phyloP scores from a whole-genome alignment of 1,140 invertebrate genomes.

The Ostrea edulis region DNA sequence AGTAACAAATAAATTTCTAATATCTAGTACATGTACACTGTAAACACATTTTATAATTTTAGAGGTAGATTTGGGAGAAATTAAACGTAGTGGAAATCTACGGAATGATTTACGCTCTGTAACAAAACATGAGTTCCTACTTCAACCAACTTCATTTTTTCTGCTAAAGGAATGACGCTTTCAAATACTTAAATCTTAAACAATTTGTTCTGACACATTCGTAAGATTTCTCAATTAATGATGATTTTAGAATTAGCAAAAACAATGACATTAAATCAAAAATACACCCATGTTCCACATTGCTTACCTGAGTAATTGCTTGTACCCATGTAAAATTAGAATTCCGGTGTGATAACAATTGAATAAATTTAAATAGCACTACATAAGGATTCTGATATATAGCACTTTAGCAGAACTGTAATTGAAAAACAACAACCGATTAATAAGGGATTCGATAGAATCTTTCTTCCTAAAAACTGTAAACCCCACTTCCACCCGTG shows the following conservation, averaged over 20 bases:
- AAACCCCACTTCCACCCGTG: too few relatives aligned
- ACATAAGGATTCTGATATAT: too few relatives aligned
- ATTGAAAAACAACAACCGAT: too few relatives aligned
- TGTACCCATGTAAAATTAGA: too few relatives aligned
- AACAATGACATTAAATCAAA: neutral
- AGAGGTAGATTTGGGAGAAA: slow-evolving; percentile 2
- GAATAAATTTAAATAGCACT: too few relatives aligned
- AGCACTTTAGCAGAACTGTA: too few relatives aligned
- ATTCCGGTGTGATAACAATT: too few relatives aligned
- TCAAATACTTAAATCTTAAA: neutral
- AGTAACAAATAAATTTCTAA: slow-evolving; percentile 27
- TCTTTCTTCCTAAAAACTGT: too few relatives aligned
- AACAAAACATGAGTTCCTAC: neutral
- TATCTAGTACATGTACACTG: slow-evolving; percentile 15
- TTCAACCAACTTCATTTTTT: neutral
- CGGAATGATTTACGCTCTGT: neutral
- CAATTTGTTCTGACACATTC: neutral
- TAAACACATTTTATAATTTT: slow-evolving; percentile 16
- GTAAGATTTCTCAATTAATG: neutral
- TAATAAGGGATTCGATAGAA: too few relatives aligned
- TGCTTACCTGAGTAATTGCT: too few relatives aligned
- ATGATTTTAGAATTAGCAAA: neutral
- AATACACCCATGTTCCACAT: neutral
- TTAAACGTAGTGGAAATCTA: neutral
- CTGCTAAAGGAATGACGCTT: neutral